These are phyloP conservation scores for Pyralis farinalis DNA, from an alignment of 2,888 invertebrate species.

Conservation along the genomic window DNA sequence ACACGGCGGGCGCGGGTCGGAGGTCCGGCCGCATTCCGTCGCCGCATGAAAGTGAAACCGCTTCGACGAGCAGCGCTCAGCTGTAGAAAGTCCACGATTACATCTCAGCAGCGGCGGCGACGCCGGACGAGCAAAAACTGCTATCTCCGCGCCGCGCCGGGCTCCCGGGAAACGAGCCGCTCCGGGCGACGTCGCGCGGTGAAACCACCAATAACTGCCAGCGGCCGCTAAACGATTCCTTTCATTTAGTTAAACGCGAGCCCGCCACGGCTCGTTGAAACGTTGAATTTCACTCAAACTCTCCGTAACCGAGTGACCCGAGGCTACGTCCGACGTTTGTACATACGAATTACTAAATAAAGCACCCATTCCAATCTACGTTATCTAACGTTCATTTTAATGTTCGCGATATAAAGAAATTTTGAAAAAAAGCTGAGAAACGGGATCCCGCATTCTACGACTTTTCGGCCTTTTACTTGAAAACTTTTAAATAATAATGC, in stretches of 20 bases:
- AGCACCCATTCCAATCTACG: constrained; percentile 19
- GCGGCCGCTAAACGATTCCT: constrained; percentile 51
- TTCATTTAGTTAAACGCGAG: constrained; percentile 49
- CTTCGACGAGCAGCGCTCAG: constrained; percentile 59
- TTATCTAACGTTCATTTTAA: constrained; percentile 21
- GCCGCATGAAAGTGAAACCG: constrained; percentile 78
- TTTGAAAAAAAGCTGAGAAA: constrained; percentile 38
- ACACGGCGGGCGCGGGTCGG: constrained; percentile 63
- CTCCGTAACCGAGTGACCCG: constrained; percentile 36
- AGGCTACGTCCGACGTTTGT: constrained; percentile 38
- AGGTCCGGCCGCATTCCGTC: constrained; percentile 77
- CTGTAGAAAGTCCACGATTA: constrained; percentile 79
- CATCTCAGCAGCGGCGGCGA: constrained; percentile 52
- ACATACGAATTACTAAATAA: constrained; percentile 37
- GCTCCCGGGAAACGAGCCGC: constrained; percentile 69
- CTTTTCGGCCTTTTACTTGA: no score
- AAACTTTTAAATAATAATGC: no score
- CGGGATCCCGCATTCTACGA: constrained; percentile 28
- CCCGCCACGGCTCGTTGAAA: constrained; percentile 33
- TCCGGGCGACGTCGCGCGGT: constrained; percentile 51
- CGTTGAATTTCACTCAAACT: constrained; percentile 54
- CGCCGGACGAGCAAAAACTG: constrained; percentile 70
- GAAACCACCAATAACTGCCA: constrained; percentile 58
- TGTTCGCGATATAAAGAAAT: constrained; percentile 30
- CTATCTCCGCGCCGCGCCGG: constrained; percentile 44